Evolutionary conservation across 2,888 invertebrate species (phyloP), one percentile per base, ranked within the genome.

Genomic region (Heliconius charithonia): DNA sequence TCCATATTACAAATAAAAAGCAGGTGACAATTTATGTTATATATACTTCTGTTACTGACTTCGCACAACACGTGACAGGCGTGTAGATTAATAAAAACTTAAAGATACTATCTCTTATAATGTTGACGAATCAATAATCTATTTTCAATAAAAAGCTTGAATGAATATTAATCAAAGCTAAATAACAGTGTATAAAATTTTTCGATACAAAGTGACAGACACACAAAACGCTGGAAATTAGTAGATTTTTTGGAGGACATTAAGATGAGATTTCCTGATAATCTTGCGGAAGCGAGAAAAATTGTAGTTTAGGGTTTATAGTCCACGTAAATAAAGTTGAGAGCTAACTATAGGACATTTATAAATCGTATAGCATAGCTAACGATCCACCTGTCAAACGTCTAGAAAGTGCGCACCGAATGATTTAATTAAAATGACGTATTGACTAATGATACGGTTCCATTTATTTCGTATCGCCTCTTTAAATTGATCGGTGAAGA

Each of bases 381-480:
- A 92, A 93, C 91, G 91, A 91, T 87, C 83, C 83, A 81, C 85
- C 93, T 92, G 93, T 93, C 93, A 91, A 91, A 90, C 84, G 88
- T 90, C 88, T 87, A 89, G 90, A 91, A 90, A 92, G 90, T 88
- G 90, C 90, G 90, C 87, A 85, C 82, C 81, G 88, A 92, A 93
- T 91, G 91, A 91, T 92, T 93, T 92, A 93, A 93, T 93, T 93
- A 92, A 90, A 91, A 91, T 92, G 90, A 92, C 87, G 91, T 90
- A 92, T 92, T 87, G 91, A 88, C 85, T 85, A 88, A 87, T 87
- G 88, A 89, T 88, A 87, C 85, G 85, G 83, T 86, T 83, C 84
- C 82, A 86, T 85, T 85, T 80, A 83, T 82, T 84, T 84, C 69
- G 77, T 59, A 59, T 59, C n/a, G 59, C 10, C 59, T 59, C n/a